phyloP scores from a whole-genome alignment of 2,888 invertebrate species.

The Carterocephalus palaemon region DNA sequence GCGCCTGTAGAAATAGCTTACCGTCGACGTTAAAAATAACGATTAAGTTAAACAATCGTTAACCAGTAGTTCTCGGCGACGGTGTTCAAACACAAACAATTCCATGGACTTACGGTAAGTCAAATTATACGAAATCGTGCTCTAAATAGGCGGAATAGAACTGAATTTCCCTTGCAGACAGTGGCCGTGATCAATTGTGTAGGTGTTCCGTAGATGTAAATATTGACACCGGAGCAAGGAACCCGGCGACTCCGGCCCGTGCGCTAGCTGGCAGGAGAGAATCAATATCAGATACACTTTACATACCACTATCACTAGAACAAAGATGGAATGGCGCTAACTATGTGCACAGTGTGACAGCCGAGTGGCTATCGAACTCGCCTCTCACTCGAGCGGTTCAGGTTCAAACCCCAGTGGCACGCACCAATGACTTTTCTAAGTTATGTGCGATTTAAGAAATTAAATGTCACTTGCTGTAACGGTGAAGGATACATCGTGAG shows the following conservation, averaged over 20 bases:
- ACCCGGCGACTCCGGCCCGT: constrained; percentile 30
- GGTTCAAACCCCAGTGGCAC: too few species aligned
- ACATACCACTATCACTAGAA: too few species aligned
- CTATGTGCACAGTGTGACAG: too few species aligned
- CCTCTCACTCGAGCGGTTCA: too few species aligned
- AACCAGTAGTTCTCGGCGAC: constrained; percentile 41
- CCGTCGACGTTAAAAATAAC: constrained; percentile 50
- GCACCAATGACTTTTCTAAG: too few species aligned
- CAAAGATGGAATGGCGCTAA: too few species aligned
- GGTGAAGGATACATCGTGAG: too few species aligned
- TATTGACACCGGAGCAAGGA: constrained; percentile 35
- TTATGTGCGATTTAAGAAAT: too few species aligned
- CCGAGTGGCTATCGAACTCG: too few species aligned
- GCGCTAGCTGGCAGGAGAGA: constrained; percentile 29
- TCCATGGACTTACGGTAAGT: constrained; percentile 40
- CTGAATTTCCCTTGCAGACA: constrained; percentile 32
- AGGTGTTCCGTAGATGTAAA: constrained; percentile 44
- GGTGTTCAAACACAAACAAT: constrained; percentile 43
- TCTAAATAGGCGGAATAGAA: constrained; percentile 29
- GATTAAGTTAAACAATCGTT: constrained; percentile 52
- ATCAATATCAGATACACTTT: constrained; percentile 24
- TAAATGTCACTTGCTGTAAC: too few species aligned
- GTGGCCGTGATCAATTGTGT: constrained; percentile 32
- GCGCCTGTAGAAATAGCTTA: constrained; percentile 42
- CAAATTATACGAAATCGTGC: constrained; percentile 27